A percentile compares a stretch with the other conserved stretches of the same genome.
phyloP scores from a whole-genome alignment of 2,113 vertebrate species.

The Turdus rufiventris region DNA sequence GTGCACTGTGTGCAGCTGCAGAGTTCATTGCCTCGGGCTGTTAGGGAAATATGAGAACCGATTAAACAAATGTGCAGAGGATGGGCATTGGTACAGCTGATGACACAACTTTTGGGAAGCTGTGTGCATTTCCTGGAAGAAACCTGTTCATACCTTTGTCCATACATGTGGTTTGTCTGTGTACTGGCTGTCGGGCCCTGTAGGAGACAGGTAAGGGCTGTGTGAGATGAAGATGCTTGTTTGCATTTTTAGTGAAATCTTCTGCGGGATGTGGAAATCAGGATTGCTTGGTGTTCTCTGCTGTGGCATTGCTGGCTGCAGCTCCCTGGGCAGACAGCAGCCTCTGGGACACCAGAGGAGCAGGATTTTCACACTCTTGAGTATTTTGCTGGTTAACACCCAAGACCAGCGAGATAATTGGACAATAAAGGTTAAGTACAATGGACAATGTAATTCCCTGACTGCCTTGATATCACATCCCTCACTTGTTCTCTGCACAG shows the following conservation, averaged over 20 bases:
- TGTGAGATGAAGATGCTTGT: background rate
- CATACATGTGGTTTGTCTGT: background rate
- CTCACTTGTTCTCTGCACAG: background rate
- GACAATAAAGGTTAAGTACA: background rate
- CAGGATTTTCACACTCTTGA: background rate
- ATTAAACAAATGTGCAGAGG: background rate
- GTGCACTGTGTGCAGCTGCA: accelerated
- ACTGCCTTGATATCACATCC: background rate
- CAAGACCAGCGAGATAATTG: background rate
- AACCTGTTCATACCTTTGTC: background rate
- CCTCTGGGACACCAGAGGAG: accelerated
- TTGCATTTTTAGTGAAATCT: background rate
- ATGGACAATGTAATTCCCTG: background rate
- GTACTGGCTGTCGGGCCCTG: accelerated
- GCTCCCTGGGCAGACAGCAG: background rate
- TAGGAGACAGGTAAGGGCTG: background rate
- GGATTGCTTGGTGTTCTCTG: background rate
- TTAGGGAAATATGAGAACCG: background rate
- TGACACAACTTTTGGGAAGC: background rate
- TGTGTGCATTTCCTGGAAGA: background rate
- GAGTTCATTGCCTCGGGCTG: background rate
- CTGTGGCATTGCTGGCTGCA: background rate
- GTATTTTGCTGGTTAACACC: background rate
- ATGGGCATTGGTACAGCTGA: background rate
- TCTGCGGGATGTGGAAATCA: background rate